Evolutionary conservation across 92 coral and sea anemone genomes (phyloP), one percentile per base, ranked within the genome.

Genomic region (Pocillopora meandrina): DNA sequence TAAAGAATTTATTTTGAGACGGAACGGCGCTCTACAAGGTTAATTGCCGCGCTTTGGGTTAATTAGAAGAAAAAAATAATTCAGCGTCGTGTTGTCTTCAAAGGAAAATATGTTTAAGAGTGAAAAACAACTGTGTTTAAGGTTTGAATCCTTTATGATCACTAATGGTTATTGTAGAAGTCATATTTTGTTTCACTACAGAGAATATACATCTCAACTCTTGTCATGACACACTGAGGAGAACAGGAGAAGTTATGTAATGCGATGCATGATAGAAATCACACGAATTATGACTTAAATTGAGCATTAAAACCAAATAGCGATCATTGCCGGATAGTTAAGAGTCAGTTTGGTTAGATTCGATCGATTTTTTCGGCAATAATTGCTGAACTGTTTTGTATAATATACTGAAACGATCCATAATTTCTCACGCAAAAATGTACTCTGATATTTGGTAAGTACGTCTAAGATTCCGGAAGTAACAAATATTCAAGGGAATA

Each of bases 391-490:
- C 35, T 12, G 74, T 55, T 8, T 36, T 42, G 19, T 70, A 34
- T 21, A 34, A 17, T 34, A 68, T 12, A 36, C 10, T 7, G 52
- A 42, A 42, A 3, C 52, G 52, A 42, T 42, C 52, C 52, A 42
- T 42, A 42, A 3, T 42, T 42, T 42, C 4, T 3, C 52, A 42
- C 52, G 52, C 52, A 42, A 42, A 42, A 42, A 42, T 42, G 52
- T 42, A 42, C 52, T 7, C 52, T 7, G 52, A 7, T 42, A 42
- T 42, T 42, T 42, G 52, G 52, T 42, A 7, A 42, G 52, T 42
- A 42, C 52, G 8, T 42, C 52, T 3, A 42, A 7, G 47, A 17
- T 86, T 75, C 74, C 65, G 58, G 56, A 73, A 65, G 69, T 82
- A 36, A 18, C 67, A 31, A 42, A 42, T 2, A 42, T 42, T 42